phyloP scores from a whole-genome alignment of 2,888 invertebrate species.

The Rhagium mordax region DNA sequence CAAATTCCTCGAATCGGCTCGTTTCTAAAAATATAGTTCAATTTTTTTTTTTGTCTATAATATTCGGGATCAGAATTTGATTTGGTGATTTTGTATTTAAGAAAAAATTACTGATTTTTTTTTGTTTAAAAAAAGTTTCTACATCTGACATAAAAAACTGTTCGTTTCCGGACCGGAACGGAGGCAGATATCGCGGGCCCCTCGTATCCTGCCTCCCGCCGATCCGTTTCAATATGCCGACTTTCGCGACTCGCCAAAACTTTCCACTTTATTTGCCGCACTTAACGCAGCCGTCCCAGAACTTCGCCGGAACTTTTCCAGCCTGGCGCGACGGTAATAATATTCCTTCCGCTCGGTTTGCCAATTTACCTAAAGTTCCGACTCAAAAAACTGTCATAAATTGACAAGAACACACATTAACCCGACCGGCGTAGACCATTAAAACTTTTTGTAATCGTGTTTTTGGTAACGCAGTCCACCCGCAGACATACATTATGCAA shows the following conservation, averaged over 20 bases:
- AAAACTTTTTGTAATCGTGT: constrained; percentile 27
- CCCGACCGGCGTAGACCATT: constrained; percentile 12
- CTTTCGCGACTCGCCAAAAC: not conserved
- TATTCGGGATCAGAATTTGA: no score
- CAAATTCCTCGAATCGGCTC: no score
- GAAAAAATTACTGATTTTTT: no score
- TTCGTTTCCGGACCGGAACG: no score
- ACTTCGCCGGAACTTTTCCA: not conserved
- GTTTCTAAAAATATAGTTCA: no score
- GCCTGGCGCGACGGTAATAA: not conserved
- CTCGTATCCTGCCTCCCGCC: not conserved
- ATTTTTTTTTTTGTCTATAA: no score
- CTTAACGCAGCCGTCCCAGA: not conserved
- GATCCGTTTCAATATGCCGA: constrained; percentile 10
- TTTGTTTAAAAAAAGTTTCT: no score
- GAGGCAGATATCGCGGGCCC: not conserved
- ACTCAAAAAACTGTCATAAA: constrained; percentile 26
- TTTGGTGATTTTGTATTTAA: no score
- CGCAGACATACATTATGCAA: constrained; percentile 18
- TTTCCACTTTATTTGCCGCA: constrained; percentile 4
- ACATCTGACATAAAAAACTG: no score
- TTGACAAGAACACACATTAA: constrained; percentile 17
- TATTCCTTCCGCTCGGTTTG: constrained; percentile 7
- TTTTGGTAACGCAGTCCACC: not conserved
- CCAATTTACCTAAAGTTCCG: not conserved